Conservation (phyloP, 2,888 invertebrate genomes). For the Synanthedon vespiformis region DNA sequence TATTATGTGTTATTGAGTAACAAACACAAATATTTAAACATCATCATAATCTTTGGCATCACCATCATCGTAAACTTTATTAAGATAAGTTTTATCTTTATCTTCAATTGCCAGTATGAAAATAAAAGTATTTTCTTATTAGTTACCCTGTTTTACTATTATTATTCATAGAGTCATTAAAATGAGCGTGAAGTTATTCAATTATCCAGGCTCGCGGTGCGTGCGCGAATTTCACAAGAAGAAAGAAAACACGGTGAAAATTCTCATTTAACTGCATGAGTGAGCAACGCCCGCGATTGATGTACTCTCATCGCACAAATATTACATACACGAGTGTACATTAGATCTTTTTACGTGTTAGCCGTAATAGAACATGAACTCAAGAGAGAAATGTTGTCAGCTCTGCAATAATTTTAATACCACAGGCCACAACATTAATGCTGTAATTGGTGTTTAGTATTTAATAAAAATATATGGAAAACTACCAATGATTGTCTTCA, state of each 20-base stretch:
- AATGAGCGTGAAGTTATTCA: constrained; percentile 60
- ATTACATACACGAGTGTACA: no score
- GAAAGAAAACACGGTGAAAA: constrained; percentile 61
- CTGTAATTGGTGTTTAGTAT: no score
- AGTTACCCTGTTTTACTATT: constrained; percentile 10
- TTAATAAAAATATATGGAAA: no score
- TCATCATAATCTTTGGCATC: no score
- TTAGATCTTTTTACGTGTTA: no score
- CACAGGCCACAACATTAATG: no score
- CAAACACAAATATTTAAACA: not conserved
- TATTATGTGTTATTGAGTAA: not conserved
- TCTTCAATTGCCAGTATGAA: not conserved
- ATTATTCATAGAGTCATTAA: constrained; percentile 39
- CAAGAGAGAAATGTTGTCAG: no score
- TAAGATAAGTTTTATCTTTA: not conserved
- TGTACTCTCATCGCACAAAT: no score
- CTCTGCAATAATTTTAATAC: no score
- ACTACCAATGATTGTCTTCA: no score
- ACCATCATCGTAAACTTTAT: no score
- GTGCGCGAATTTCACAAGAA: constrained; percentile 58
- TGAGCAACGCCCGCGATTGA: not conserved
- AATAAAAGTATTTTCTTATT: constrained; percentile 1
- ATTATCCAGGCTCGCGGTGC: constrained; percentile 39
- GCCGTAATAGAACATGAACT: no score
- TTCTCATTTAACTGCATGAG: not conserved